phyloP scores from a whole-genome alignment of 2,113 vertebrate species.

The Romanogobio albipinnatus region DNA sequence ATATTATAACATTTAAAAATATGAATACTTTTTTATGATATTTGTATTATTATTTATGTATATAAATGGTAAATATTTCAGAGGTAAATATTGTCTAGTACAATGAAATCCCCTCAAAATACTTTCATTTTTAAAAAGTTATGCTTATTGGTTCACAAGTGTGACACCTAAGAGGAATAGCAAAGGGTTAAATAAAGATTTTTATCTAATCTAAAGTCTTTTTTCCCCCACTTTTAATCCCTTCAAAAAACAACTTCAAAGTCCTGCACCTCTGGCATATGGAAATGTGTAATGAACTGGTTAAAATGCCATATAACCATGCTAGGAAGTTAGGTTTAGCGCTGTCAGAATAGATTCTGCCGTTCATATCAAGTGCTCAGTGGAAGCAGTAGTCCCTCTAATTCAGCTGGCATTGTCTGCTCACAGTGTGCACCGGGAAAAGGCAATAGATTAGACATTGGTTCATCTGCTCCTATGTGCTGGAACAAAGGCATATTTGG shows the following conservation, averaged over 20 bases:
- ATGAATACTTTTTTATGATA: not conserved
- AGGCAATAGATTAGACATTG: slow-evolving; percentile 69
- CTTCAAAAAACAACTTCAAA: not conserved
- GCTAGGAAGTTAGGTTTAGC: slow-evolving; percentile 64
- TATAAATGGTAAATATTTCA: not conserved
- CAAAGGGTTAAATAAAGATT: not conserved
- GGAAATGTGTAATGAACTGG: slow-evolving; percentile 40
- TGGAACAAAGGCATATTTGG: slow-evolving; percentile 70
- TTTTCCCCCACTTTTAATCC: not conserved
- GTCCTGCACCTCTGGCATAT: not conserved
- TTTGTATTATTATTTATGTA: not conserved
- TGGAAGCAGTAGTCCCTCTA: slow-evolving; percentile 65
- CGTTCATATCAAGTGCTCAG: slow-evolving; percentile 56
- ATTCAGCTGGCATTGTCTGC: slow-evolving; percentile 75
- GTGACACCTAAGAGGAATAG: not conserved
- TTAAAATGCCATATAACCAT: slow-evolving; percentile 50
- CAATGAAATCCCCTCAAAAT: not conserved
- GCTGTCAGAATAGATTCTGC: slow-evolving; percentile 65
- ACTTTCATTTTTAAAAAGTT: no score
- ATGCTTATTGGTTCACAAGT: not conserved
- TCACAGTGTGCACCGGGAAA: slow-evolving; percentile 74
- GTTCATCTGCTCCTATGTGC: slow-evolving; percentile 74
- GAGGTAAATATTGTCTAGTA: not conserved
- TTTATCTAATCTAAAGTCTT: not conserved
- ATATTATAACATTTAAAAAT: no score